Base-by-base conservation (phyloP, 2,888 invertebrate genomes). In the Epinotia nisella region DNA sequence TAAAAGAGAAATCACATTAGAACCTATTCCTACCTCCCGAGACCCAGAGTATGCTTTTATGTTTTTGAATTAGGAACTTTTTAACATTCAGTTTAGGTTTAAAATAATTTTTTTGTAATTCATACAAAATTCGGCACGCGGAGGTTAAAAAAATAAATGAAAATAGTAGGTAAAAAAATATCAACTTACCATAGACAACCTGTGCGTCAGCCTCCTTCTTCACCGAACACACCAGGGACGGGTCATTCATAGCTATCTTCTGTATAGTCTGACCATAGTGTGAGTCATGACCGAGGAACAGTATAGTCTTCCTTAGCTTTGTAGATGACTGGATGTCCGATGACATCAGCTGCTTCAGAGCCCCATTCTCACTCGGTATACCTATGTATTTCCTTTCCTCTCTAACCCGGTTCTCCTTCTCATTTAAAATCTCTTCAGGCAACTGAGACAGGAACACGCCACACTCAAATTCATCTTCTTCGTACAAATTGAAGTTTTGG, bases 301-400 rank as follows among this genome's bases (percentile, higher is more conserved):
- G 61, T 69, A 93, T 92, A 1, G 92, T 91, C 79, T 90, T 91
- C 71, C 87, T 82, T 73, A 91, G 91, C 73, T 90, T 89, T 0
- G 89, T 85, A 49, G 83, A 75, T 0, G 88, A 85, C 76, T 91
- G 90, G 21, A 90, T 88, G 17, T 88, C 87, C 0, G 87, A 77
- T 0, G 92, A 90, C 91, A 93, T 90, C 9, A 93, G 78, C 77
- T 93, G 93, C 51, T 90, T 89, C 67, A 93, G 75, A 0, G 92
- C 92, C 68, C 83, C 85, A 76, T 90, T 87, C 9, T 90, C 87
- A 35, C 83, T 84, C 29, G 85, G 80, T 2, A 85, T n/a, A 0
- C 80, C 85, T 10, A 83, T 79, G 70, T 83, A 85, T 55, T 84
- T 87, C 66, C 78, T 76, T 61, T 88, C 86, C 60, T 89, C 87